Conservation (phyloP, 1,140 invertebrate species). For the Ips typographus region DNA sequence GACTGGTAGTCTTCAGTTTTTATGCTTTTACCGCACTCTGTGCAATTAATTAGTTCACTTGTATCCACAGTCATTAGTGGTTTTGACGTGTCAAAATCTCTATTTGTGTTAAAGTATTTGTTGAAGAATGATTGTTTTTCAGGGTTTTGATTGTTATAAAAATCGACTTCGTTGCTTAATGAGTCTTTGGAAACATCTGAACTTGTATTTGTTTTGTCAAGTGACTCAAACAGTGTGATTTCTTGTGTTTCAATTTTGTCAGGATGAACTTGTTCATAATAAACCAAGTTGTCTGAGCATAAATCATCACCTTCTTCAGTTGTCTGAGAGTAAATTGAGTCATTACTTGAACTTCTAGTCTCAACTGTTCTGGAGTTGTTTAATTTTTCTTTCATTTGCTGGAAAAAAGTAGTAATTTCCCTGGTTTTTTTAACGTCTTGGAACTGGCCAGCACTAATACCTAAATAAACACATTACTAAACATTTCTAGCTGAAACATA, state of each 20-base stretch:
- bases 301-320: slow-evolving; percentile 37
- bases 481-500: neutral
- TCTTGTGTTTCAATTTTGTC: slow-evolving; percentile 29
- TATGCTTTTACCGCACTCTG: slow-evolving; percentile 59
- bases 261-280: slow-evolving; percentile 38
- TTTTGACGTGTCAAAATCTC: slow-evolving; percentile 42
- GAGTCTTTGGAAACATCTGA: slow-evolving; percentile 19
- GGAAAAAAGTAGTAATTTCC: slow-evolving; percentile 64
- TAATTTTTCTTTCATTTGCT: slow-evolving; percentile 36
- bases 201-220: neutral
- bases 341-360: slow-evolving; percentile 16
- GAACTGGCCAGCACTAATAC: slow-evolving; percentile 78
- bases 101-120: slow-evolving; percentile 48
- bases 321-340: slow-evolving; percentile 37
- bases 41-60: slow-evolving; percentile 4
- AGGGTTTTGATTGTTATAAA: neutral
- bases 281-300: slow-evolving; percentile 24
- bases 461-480: slow-evolving; percentile 47
- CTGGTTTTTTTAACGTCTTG: slow-evolving; percentile 62
- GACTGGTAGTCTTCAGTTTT: slow-evolving; percentile 52
- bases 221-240: neutral
- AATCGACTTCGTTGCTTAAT: slow-evolving; percentile 19
- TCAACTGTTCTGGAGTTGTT: neutral
- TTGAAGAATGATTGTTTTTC: slow-evolving; percentile 52
- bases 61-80: slow-evolving; percentile 14